Base-by-base conservation (phyloP, 2,797 vertebrate species). In the Vireo griseus region DNA sequence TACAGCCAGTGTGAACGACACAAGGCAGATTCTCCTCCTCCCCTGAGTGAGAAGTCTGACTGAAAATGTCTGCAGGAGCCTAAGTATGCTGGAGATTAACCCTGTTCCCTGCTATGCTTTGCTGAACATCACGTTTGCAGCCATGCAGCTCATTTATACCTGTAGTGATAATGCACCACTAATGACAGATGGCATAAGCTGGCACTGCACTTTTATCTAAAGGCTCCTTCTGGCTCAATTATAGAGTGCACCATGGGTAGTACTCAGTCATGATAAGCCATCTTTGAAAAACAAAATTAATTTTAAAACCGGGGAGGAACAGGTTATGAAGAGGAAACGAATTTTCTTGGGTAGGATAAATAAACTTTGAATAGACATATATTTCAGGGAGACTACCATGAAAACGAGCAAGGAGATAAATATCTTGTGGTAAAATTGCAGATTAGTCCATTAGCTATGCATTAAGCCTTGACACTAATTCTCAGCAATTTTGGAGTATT, bases 401-500 rank as follows among this genome's bases (percentile, higher is more conserved):
- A 88, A 95, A 89, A 88, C 2, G 33, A 87, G 68, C 42, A 69
- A 76, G 35, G 67, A 92, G 59, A 76, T 76, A 76, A 79, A 67
- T 47, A 24, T 28, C 62, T 84, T n/a, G 79, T 69, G 50, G 77
- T 85, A 59, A 85, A 92, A 76, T 39, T 86, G 69, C 63, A 86
- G 59, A 74, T 88, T 82, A 93, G 51, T 35, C 57, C 45, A 71
- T 84, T 86, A 93, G 71, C 52, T 81, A 39, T 59, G 76, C 66
- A 84, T 86, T 93, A 75, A 91, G 58, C 31, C 80, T 79, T 92
- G 55, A 89, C 52, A 84, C 33, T 75, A 76, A 82, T 21, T 86
- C 67, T 69, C 63, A 86, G 50, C 24, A 42, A 69, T 88, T 94
- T 28, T 76, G 5, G 51, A 90, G 20, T 86, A 88, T 76, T 95